Base-by-base conservation (phyloP, 2,113 vertebrate genomes). In the Phaethon lepturus region DNA sequence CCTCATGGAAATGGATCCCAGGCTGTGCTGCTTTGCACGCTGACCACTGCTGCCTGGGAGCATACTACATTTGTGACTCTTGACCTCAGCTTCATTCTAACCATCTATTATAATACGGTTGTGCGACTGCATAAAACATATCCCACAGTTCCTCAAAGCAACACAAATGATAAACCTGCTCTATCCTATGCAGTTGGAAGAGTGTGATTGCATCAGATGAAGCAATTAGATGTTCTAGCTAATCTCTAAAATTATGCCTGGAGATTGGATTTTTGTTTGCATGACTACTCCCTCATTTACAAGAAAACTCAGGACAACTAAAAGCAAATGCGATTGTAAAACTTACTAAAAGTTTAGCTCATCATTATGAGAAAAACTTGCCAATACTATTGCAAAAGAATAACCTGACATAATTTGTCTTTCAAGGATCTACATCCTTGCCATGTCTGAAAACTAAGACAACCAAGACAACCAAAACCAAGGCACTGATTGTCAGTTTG, bases 31-130 rank as follows among this genome's bases (percentile, higher is more conserved):
- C 38, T 71, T 74, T 7, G 5, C 1, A 7, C 38, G 13, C n/a
- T 67, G 45, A 38, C 31, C 75, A 26, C 18, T 78, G 53, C 47
- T 84, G 40, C n/a, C 44, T 66, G 82, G 45, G 29, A 62, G 19
- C 4, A 0, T 76, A 56, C 60, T 60, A 42, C 1, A 0, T 38
- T 33, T 68, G 9, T 68, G 19, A 53, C 26, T 58, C 67, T 64
- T 59, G 31, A 79, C n/a, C 49, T 87, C 73, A 50, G 11, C 42
- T 82, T 89, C 64, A 59, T 74, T 91, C 68, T 47, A 74, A 52
- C 53, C 17, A 56, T 50, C 68, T 62, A 85, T 69, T 44, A 42
- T 56, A 82, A 53, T 23, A 71, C 0, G 1, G 12, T 6, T 2
- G 4, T 49, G 14, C 28, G 79, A 63, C 59, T 64, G 50, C 33